These are phyloP conservation scores for Xyliphius kryptos DNA, from an alignment of 2,113 vertebrate genomes.

Conservation along the genomic window DNA sequence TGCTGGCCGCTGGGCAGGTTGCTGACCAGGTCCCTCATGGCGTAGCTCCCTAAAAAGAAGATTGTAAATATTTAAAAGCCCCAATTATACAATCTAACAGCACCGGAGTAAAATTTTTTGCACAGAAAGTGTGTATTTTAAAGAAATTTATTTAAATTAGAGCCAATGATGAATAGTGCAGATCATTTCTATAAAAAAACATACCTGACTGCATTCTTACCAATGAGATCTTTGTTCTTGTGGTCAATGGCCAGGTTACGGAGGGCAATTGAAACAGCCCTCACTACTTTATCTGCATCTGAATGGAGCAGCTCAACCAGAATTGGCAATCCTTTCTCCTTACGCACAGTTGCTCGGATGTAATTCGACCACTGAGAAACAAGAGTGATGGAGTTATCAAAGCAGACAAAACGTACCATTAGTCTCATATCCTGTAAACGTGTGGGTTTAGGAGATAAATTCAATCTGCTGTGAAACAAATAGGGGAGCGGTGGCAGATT, in stretches of 20 bases:
- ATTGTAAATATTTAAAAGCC: constrained; percentile 67
- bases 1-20: constrained; percentile 85
- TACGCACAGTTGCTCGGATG: constrained; percentile 84
- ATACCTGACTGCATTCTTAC: constrained; percentile 51
- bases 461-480: too few relatives aligned
- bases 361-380: constrained; percentile 83
- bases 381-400: constrained; percentile 21
- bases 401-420: too few relatives aligned
- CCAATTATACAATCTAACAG: background rate
- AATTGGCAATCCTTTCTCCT: constrained; percentile 78
- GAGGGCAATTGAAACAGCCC: constrained; percentile 66
- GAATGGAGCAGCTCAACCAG: constrained; percentile 68
- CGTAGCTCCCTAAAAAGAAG: constrained; percentile 91
- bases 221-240: constrained; percentile 94
- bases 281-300: constrained; percentile 67
- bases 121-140: too few relatives aligned
- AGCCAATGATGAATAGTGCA: too few relatives aligned
- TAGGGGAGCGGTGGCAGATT: too few relatives aligned
- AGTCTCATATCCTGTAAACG: background rate
- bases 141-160: too few relatives aligned
- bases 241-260: constrained; percentile 79
- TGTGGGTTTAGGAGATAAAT: too few relatives aligned
- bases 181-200: too few relatives aligned
- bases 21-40: too few relatives aligned
- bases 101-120: background rate